Conservation (phyloP, 1,140 invertebrate genomes). For the Aphis gossypii region DNA sequence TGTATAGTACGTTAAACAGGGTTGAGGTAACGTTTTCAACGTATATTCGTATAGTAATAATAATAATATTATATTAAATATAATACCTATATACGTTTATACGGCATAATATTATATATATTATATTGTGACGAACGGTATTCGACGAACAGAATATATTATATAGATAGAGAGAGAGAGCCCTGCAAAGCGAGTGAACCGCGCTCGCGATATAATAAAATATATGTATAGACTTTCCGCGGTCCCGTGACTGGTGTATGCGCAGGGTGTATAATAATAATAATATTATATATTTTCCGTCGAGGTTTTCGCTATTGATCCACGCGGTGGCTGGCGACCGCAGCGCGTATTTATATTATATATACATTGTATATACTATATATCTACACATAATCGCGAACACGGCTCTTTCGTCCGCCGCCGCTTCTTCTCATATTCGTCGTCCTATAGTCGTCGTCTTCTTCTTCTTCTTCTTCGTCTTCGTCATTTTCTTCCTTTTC, state of each 20-base stretch:
- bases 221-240: not conserved
- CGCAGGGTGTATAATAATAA: slow-evolving; percentile 19
- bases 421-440: not conserved
- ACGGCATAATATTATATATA: no score
- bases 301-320: slow-evolving; percentile 40
- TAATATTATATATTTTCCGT: slow-evolving; percentile 15
- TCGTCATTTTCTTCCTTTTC: not conserved
- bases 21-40: no score
- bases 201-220: not conserved
- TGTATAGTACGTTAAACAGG: no score
- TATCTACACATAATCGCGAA: not conserved
- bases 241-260: not conserved
- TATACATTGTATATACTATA: not conserved
- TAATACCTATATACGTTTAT: no score
- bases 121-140: no score
- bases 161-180: not conserved
- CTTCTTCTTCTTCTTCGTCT: no score
- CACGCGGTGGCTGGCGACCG: not conserved
- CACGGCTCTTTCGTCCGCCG: not conserved
- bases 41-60: no score
- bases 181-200: not conserved
- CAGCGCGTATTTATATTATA: slow-evolving; percentile 3
- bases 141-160: not conserved
- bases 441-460: no score
- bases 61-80: no score